Base-by-base conservation (phyloP, 1,140 invertebrate genomes). In the Sycobia sp. region DNA sequence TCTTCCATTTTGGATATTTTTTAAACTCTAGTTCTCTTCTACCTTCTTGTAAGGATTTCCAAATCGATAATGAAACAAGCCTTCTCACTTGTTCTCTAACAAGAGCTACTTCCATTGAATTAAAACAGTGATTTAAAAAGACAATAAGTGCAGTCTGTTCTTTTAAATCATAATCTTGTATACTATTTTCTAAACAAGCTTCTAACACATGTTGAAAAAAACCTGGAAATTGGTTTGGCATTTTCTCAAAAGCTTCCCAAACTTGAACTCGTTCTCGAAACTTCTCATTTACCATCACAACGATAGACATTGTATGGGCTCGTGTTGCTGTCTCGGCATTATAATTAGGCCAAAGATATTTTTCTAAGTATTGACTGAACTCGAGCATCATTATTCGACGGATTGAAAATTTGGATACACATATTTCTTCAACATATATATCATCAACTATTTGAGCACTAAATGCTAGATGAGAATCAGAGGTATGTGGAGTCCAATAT, bases 201-300 rank as follows among this genome's bases (percentile, higher is more conserved):
- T 88, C 78, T 5, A 98, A 78, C 3, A 99, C 89, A 74, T 91
- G 89, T 64, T 90, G 86, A 71, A 99, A 97, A 77, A 99, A 98
- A 3, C 84, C 86, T 0, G 88, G 80, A 81, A 99, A 99, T 60
- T 97, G 86, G 0, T 90, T 86, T 0, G 91, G 88, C 34, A 88
- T 82, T 67, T 90, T 89, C 62, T 92, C 87, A 71, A 99, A 96
- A 14, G 88, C 86, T 86, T 92, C 88, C 97, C 97, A 99, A n/a
- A 96, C 94, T 65, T 92, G 91, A 13, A 99, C 94, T 68, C 96
- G 83, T 83, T 99, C 97, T 14, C 96, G 83, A 74, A 98, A 97
- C 76, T 99, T 99, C 74, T 99, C 97, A 86, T 99, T 99, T 11
- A 99, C 88, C 91, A 99, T 97, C 0, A 94, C 89, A 32, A 97